phyloP scores from a whole-genome alignment of 2,113 vertebrate species.

The Dasyornis broadbenti region DNA sequence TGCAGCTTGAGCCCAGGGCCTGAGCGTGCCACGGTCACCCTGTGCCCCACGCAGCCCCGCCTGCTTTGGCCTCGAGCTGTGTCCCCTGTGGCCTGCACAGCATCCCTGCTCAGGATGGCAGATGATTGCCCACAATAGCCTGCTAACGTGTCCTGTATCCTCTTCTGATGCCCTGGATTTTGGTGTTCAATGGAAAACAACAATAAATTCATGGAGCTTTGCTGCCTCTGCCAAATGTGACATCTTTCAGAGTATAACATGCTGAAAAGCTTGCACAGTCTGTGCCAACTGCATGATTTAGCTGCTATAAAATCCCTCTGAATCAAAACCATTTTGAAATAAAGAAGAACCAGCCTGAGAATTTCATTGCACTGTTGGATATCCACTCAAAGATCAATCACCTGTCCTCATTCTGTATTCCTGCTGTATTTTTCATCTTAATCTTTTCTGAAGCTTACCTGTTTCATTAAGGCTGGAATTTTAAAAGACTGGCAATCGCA shows the following conservation, averaged over 20 bases:
- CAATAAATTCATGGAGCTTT: conserved; percentile 73
- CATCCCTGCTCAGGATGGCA: neutral
- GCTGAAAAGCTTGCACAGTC: conserved; percentile 70
- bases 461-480: conserved; percentile 74
- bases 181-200: conserved; percentile 29
- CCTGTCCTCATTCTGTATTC: conserved; percentile 74
- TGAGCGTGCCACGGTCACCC: neutral
- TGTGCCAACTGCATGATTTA: conserved; percentile 77
- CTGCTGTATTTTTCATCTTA: conserved; percentile 75
- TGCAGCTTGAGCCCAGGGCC: neutral
- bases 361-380: conserved; percentile 76
- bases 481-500: conserved; percentile 66
- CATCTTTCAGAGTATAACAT: conserved; percentile 72
- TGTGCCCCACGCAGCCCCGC: neutral
- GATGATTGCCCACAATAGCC: neutral
- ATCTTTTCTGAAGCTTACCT: conserved; percentile 72
- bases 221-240: conserved; percentile 76
- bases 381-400: conserved; percentile 79
- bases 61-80: neutral
- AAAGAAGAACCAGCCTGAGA: conserved; percentile 76
- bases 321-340: conserved; percentile 76
- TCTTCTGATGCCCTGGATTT: conserved; percentile 44
- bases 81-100: neutral
- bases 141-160: neutral
- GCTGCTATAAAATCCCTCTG: conserved; percentile 74